Percentiles rank a stretch among this genome's conserved stretches.
Evolutionary conservation across 2,797 vertebrate species (phyloP).

Genomic region (Melanitta fusca): DNA sequence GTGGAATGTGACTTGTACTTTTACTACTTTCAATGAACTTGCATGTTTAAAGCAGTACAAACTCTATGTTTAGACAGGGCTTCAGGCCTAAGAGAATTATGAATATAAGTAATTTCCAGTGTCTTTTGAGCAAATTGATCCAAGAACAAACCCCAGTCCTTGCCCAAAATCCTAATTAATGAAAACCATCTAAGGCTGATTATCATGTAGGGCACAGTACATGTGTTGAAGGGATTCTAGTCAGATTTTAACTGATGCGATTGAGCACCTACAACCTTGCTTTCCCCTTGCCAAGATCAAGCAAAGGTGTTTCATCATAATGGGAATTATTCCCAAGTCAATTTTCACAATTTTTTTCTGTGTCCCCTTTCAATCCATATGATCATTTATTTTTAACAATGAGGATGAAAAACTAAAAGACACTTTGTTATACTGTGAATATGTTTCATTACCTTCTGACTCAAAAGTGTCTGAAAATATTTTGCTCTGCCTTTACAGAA

Average conservation of each 20-base stretch:
- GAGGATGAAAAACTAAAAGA: neutral
- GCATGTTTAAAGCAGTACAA: conserved; percentile 17
- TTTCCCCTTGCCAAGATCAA: conserved; percentile 41
- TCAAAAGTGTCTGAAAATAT: conserved; percentile 4
- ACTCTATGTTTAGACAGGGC: neutral
- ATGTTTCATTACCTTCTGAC: neutral
- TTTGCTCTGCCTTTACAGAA: conserved; percentile 1
- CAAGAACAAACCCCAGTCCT: conserved; percentile 24
- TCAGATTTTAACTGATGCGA: neutral
- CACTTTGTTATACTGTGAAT: neutral
- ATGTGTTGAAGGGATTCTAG: conserved; percentile 13
- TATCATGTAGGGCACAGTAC: conserved; percentile 25
- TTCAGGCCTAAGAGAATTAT: conserved; percentile 15
- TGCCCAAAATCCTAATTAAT: conserved; percentile 43
- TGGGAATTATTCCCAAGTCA: conserved; percentile 55
- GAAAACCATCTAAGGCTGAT: conserved; percentile 42
- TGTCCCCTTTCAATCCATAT: neutral
- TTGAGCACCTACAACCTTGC: conserved; percentile 53
- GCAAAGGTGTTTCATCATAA: conserved; percentile 65
- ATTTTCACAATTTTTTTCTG: conserved; percentile 55
- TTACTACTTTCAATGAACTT: conserved; percentile 24
- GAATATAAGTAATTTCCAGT: neutral
- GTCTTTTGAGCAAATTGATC: neutral
- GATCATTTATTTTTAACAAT: conserved; percentile 11
- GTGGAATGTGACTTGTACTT: conserved; percentile 12